Base-by-base conservation (phyloP, 1,140 invertebrate species). In the Panagrolaimus sp. region DNA sequence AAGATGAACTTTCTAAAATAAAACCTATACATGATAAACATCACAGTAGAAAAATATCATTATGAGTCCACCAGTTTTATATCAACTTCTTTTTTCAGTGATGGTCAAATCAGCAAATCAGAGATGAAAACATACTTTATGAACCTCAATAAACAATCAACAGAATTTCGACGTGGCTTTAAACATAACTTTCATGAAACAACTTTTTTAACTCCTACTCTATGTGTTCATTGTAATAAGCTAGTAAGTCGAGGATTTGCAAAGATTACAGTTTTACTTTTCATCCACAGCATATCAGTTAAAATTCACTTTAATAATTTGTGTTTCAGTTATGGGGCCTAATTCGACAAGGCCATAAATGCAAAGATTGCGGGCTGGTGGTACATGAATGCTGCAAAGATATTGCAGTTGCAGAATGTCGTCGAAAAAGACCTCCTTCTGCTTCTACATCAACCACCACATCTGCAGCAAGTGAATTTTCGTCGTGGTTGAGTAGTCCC, bases 271-370 rank as follows among this genome's bases (percentile, higher is more conserved):
- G n/a, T n/a, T n/a, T n/a, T n/a, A n/a, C n/a, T n/a, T n/a, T n/a
- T n/a, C n/a, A n/a, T n/a, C n/a, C n/a, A n/a, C n/a, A n/a, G n/a
- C n/a, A n/a, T n/a, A n/a, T 85, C 87, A 81, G 84, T 85, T 73
- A 16, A 44, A 45, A 43, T 69, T 14, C 38, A 67, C 20, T 62
- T 38, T 65, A 14, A 74, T 44, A 23, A 47, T 70, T n/a, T 62
- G n/a, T n/a, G n/a, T 61, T 83, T 67, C 73, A 87, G 87, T 78
- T 88, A 23, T 88, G 87, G 87, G 87, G 87, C 44, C 72, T 88
- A 7, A 87, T 88, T 53, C 86, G 87, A 71, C 87, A 88, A 84
- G 87, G 87, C n/a, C 87, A 84, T 82, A 87, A 87, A 80, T 88
- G 87, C 79, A 85, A 85, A 84, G 85, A 85, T 84, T 82, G 80